These are phyloP conservation scores for Syngnathus rostellatus DNA, from an alignment of 2,797 vertebrate species.

Conservation along the genomic window DNA sequence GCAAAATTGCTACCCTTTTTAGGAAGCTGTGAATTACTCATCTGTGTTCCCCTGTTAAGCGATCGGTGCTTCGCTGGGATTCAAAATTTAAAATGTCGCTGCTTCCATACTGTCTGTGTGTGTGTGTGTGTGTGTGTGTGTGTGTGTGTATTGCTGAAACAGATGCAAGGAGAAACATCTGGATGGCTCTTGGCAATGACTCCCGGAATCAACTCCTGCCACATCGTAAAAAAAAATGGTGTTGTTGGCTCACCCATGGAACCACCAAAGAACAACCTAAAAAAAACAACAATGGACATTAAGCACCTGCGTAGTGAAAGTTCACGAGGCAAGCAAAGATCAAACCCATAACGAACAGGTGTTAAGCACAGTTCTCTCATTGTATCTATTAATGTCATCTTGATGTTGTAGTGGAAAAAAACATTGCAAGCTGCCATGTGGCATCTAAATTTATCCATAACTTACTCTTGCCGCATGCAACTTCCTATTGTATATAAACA, in stretches of 20 bases:
- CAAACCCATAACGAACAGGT: background rate
- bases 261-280: constrained; percentile 41
- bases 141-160: background rate
- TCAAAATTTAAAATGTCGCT: background rate
- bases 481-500: too few relatives aligned
- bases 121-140: too few relatives aligned
- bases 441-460: background rate
- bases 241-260: constrained; percentile 38
- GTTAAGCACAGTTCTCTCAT: background rate
- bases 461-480: too few relatives aligned
- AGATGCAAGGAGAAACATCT: constrained; percentile 39
- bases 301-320: background rate
- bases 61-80: background rate
- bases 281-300: constrained; percentile 15
- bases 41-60: background rate
- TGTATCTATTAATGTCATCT: background rate
- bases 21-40: background rate
- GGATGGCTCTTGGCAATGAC: constrained; percentile 50
- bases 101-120: background rate
- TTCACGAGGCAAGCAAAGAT: background rate
- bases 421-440: background rate
- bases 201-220: constrained; percentile 44
- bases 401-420: background rate
- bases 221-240: constrained; percentile 58
- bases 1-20: too few relatives aligned